Evolutionary conservation across 2,888 invertebrate species (phyloP).

Genomic region (Noctua janthe): DNA sequence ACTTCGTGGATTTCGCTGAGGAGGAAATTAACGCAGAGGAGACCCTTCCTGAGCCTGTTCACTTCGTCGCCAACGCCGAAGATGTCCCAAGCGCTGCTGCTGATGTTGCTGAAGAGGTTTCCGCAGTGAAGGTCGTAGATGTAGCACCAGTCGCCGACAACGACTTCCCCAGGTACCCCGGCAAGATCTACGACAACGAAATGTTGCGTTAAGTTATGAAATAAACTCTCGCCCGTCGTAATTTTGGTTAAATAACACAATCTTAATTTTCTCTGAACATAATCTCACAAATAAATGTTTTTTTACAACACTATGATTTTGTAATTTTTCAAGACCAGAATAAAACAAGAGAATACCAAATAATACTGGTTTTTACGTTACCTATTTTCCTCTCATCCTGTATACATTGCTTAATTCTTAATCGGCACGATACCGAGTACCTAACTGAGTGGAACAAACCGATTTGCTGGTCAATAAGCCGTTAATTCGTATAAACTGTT

Average conservation of each 20-base stretch:
- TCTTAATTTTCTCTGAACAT: slow-evolving; percentile 20
- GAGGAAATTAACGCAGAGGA: slow-evolving; percentile 20
- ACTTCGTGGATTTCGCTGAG: slow-evolving; percentile 31
- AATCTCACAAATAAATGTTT: slow-evolving; percentile 37
- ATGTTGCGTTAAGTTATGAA: slow-evolving; percentile 59
- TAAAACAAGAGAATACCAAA: slow-evolving; percentile 16
- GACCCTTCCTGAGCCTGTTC: slow-evolving; percentile 28
- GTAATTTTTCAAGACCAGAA: slow-evolving; percentile 17
- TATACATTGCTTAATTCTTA: neutral
- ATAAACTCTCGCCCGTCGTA: neutral
- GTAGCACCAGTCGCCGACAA: slow-evolving; percentile 35
- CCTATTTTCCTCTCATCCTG: neutral
- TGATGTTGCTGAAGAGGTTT: slow-evolving; percentile 4
- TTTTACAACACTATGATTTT: slow-evolving; percentile 6
- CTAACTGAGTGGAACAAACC: neutral
- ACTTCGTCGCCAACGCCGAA: slow-evolving; percentile 42
- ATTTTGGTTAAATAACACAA: slow-evolving; percentile 5
- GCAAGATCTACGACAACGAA: slow-evolving; percentile 66
- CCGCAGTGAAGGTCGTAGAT: slow-evolving; percentile 41
- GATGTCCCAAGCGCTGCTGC: neutral
- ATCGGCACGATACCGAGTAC: neutral
- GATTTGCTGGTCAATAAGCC: neutral
- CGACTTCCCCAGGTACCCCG: slow-evolving; percentile 43
- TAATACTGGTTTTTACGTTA: slow-evolving; percentile 11
- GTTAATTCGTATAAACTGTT: neutral